Conservation (phyloP, 2,113 vertebrate species). For the Echinops telfairi region DNA sequence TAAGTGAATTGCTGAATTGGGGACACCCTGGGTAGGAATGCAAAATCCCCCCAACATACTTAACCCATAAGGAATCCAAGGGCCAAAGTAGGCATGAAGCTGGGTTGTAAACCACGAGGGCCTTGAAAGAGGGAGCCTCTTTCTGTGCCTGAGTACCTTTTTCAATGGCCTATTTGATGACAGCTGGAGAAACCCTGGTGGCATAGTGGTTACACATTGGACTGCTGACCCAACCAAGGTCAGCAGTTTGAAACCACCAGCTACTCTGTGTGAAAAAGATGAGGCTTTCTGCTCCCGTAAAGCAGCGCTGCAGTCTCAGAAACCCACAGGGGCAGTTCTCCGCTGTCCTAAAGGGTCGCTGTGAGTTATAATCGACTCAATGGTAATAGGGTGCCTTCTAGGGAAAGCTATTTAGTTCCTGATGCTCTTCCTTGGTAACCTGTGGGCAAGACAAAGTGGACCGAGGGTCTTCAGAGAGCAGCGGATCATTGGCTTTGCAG, state of each 20-base stretch:
- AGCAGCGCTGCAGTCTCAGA: too few relatives aligned
- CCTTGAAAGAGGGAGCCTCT: conserved; percentile 32
- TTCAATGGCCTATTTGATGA: conserved; percentile 63
- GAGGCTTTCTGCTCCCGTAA: too few relatives aligned
- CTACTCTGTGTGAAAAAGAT: too few relatives aligned
- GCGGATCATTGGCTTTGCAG: conserved; percentile 46
- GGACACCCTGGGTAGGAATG: conserved; percentile 54
- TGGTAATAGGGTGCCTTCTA: not conserved
- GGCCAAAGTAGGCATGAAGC: conserved; percentile 71
- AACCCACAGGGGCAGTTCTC: too few relatives aligned
- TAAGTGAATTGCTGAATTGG: conserved; percentile 72
- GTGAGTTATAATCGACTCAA: too few relatives aligned
- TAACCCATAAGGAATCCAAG: conserved; percentile 75
- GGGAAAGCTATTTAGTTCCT: conserved; percentile 14
- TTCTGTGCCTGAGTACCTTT: conserved; percentile 21
- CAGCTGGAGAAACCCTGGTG: not conserved
- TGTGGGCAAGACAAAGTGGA: conserved; percentile 20
- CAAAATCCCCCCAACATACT: conserved; percentile 69
- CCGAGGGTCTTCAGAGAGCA: conserved; percentile 9
- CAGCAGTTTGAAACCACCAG: too few relatives aligned
- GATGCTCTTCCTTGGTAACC: conserved; percentile 8
- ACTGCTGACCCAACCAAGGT: too few relatives aligned
- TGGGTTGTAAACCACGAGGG: conserved; percentile 64
- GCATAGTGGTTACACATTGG: too few relatives aligned
- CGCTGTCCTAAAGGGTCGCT: too few relatives aligned